A percentile compares a stretch with the other conserved stretches of the same genome.
phyloP scores from a whole-genome alignment of 2,888 invertebrate species.

The Cylindroiulus punctatus region DNA sequence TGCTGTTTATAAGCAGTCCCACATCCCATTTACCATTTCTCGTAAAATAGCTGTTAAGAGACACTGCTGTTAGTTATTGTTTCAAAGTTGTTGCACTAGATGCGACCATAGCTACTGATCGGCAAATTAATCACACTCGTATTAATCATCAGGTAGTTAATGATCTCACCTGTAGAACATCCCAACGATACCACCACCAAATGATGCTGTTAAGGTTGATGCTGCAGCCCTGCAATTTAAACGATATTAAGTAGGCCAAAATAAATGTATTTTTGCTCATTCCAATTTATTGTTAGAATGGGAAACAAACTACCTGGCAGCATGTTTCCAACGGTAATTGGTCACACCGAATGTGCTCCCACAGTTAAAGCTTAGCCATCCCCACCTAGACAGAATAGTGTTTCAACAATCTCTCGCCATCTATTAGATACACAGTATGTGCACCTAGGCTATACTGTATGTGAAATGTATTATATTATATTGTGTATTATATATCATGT shows the following conservation, averaged over 20 bases:
- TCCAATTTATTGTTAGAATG: background rate
- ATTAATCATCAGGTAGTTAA: no score
- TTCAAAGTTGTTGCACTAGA: background rate
- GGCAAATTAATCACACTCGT: no score
- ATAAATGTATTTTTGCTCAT: background rate
- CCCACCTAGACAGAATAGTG: slow-evolving; percentile 73
- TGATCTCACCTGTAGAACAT: slow-evolving; percentile 61
- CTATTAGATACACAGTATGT: background rate
- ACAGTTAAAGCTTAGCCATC: slow-evolving; percentile 95
- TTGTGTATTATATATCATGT: no score
- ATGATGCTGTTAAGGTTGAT: slow-evolving; percentile 62
- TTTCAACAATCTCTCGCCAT: background rate
- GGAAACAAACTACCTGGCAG: slow-evolving; percentile 66
- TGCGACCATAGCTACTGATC: no score
- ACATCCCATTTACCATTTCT: slow-evolving; percentile 76
- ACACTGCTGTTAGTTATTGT: background rate
- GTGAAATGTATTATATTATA: no score
- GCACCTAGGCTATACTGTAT: no score
- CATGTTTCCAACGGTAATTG: slow-evolving; percentile 90
- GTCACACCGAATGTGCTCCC: slow-evolving; percentile 77
- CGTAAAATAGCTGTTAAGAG: slow-evolving; percentile 54
- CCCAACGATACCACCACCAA: slow-evolving; percentile 63
- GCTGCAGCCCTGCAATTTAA: slow-evolving; percentile 53
- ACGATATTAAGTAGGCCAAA: background rate
- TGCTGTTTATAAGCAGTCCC: slow-evolving; percentile 86